Conservation (phyloP, 2,797 vertebrate species). For the Onychomys torridus region DNA sequence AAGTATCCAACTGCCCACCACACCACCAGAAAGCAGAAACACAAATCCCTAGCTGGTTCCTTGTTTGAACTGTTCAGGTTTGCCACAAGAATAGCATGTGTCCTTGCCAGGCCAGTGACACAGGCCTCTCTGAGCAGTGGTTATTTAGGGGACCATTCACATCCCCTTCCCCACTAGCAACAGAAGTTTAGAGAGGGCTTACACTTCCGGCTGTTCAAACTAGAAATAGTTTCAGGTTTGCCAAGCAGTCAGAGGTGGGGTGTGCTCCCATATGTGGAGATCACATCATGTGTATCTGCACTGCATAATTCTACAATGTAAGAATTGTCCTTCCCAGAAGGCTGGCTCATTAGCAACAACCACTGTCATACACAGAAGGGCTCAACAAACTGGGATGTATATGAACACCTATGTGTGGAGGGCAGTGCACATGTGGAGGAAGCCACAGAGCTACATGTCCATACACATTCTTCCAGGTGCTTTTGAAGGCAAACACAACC, state of each 20-base stretch:
- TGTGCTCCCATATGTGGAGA: neutral
- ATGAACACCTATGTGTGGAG: neutral
- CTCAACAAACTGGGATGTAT: neutral
- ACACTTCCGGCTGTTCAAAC: neutral
- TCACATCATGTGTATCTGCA: neutral
- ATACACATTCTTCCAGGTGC: neutral
- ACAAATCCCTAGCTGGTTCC: neutral
- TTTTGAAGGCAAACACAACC: neutral
- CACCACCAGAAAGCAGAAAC: neutral
- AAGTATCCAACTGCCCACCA: neutral
- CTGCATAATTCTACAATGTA: neutral
- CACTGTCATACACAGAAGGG: neutral
- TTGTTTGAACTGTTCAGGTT: fast-evolving
- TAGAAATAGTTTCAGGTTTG: neutral
- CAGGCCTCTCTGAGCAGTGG: neutral
- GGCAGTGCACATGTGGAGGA: neutral
- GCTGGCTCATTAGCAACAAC: neutral
- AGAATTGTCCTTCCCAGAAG: neutral
- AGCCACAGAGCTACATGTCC: neutral
- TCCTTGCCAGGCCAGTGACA: neutral
- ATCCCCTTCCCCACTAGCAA: neutral
- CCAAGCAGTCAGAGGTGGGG: neutral
- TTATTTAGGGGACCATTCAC: neutral
- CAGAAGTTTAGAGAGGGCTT: neutral
- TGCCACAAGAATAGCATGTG: fast-evolving